These are phyloP conservation scores for Aphaenogaster ashmeadi DNA, from an alignment of 1,140 invertebrate genomes.

Conservation along the genomic window DNA sequence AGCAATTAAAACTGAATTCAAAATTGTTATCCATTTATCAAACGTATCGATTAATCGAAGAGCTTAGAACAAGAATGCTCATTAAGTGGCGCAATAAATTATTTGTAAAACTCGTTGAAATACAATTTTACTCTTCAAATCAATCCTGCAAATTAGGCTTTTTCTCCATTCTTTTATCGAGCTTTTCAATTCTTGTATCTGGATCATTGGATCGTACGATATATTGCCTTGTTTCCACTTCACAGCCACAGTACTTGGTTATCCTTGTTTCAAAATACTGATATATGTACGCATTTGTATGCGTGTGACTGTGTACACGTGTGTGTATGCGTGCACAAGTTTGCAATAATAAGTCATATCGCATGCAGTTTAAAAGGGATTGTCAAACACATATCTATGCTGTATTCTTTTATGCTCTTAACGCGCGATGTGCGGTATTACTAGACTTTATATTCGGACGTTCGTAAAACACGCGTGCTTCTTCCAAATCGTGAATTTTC, in stretches of 20 bases:
- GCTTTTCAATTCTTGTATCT: not conserved
- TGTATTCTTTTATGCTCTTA: conserved; percentile 65
- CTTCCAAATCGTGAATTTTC: conserved; percentile 2
- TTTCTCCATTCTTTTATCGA: not conserved
- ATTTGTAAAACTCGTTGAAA: not conserved
- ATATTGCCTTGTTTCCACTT: not conserved
- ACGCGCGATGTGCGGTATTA: conserved; percentile 10
- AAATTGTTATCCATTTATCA: conserved; percentile 1
- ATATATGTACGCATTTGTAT: conserved; percentile 20
- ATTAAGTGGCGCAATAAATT: not conserved
- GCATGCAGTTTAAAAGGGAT: conserved; percentile 85
- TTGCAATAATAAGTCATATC: conserved; percentile 79
- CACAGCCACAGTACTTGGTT: conserved; percentile 4
- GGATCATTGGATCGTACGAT: not conserved
- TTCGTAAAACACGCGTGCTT: conserved; percentile 36
- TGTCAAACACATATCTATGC: conserved; percentile 83
- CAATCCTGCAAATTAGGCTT: not conserved
- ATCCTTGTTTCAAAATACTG: conserved; percentile 31
- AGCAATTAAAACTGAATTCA: not conserved
- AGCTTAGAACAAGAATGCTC: not conserved
- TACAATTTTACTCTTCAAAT: not conserved
- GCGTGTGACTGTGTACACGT: conserved; percentile 42
- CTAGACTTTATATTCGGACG: conserved; percentile 31
- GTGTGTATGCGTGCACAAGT: conserved; percentile 67
- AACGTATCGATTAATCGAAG: not conserved